A percentile compares a stretch with the other conserved stretches of the same genome.
Evolutionary conservation across 2,113 vertebrate genomes (phyloP).

Genomic region (Suncus etruscus): DNA sequence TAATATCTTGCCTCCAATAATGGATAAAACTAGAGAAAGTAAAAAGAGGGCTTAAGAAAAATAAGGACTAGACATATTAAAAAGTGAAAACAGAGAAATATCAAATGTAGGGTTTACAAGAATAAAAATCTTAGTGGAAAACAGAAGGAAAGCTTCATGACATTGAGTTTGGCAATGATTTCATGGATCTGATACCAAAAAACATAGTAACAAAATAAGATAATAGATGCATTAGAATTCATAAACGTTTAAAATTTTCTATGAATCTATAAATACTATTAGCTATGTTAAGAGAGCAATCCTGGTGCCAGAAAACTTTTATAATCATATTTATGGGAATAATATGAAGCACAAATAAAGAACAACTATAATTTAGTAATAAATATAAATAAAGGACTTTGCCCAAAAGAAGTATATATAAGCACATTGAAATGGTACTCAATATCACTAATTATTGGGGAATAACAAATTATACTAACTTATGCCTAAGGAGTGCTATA

Average conservation of each 20-base stretch:
- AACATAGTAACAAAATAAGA: background rate
- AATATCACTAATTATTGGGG: background rate
- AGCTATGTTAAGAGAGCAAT: conserved; percentile 12
- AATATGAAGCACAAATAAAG: background rate
- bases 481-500: background rate
- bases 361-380: background rate
- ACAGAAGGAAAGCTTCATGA: background rate
- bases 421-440: background rate
- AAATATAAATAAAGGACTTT: background rate
- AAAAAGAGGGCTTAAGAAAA: background rate
- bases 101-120: background rate
- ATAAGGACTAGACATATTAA: background rate
- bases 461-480: background rate
- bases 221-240: background rate
- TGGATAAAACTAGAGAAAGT: background rate
- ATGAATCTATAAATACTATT: background rate
- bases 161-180: background rate
- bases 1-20: no score
- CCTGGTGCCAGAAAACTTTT: background rate
- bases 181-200: background rate
- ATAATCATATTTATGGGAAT: background rate
- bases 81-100: background rate
- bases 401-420: background rate
- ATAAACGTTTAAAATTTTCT: background rate
- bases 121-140: background rate